A percentile compares a stretch with the other conserved stretches of the same genome.
phyloP scores from a whole-genome alignment of 1,140 invertebrate species.

The Proctacanthus coquilletti region DNA sequence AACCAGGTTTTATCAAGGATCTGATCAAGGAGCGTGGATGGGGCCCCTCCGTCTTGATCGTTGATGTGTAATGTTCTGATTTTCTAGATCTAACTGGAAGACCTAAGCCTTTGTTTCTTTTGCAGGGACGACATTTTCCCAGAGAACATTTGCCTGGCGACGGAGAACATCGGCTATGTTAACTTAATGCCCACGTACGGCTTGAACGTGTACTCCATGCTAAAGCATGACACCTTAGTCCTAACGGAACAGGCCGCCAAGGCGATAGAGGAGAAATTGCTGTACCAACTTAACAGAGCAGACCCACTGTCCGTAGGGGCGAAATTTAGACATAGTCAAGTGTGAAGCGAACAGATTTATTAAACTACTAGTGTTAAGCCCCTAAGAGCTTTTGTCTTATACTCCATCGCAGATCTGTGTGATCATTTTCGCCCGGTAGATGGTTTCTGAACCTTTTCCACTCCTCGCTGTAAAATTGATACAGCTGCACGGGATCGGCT shows the following conservation, averaged over 20 bases:
- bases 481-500: slow-evolving; percentile 54
- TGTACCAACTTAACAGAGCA: slow-evolving; percentile 58
- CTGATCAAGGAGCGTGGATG: slow-evolving; percentile 72
- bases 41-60: slow-evolving; percentile 89
- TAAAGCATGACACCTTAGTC: slow-evolving; percentile 91
- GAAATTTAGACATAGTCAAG: slow-evolving; percentile 40
- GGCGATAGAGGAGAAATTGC: slow-evolving; percentile 69
- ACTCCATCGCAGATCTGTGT: slow-evolving; percentile 43
- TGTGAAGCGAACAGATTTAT: slow-evolving; percentile 8
- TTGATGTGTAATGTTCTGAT: slow-evolving; percentile 60
- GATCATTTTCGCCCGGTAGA: slow-evolving; percentile 47
- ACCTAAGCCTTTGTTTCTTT: slow-evolving; percentile 13
- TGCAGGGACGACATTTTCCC: slow-evolving; percentile 73
- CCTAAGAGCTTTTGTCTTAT: slow-evolving; percentile 40
- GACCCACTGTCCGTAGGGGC: slow-evolving; percentile 31
- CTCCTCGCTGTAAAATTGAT: slow-evolving; percentile 54
- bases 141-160: slow-evolving; percentile 67
- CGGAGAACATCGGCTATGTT: slow-evolving; percentile 56
- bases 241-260: slow-evolving; percentile 73
- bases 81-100: no score
- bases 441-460: slow-evolving; percentile 52
- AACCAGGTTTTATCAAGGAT: slow-evolving; percentile 62
- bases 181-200: slow-evolving; percentile 95
- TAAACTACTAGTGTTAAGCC: slow-evolving; percentile 8
- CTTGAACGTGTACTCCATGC: slow-evolving; percentile 75